Conservation (phyloP, 30 jellyfish, hydroid and myxozoan genomes). For the Clytia hemisphaerica region DNA sequence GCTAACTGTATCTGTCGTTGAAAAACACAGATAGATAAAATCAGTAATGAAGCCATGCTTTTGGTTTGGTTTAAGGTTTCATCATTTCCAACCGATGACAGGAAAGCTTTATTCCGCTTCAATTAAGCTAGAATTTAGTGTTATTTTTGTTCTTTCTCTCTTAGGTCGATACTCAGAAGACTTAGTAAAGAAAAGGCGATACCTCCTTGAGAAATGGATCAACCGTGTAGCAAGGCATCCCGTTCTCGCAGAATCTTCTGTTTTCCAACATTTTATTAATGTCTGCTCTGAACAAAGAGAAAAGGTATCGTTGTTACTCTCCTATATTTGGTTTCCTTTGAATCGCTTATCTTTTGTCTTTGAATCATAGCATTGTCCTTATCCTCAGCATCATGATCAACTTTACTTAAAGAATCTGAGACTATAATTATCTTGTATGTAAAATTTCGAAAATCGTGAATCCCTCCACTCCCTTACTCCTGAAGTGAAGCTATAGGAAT, state of each 20-base stretch:
- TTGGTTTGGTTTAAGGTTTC: too few relatives aligned
- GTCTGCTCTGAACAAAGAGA: slow-evolving; percentile 82
- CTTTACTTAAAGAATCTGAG: too few relatives aligned
- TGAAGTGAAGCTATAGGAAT: too few relatives aligned
- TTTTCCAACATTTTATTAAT: slow-evolving; percentile 70
- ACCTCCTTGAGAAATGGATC: slow-evolving; percentile 74
- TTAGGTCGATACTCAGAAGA: slow-evolving; percentile 96
- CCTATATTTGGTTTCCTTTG: background rate
- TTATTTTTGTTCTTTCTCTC: background rate
- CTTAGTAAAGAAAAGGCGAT: slow-evolving; percentile 68
- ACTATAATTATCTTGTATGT: too few relatives aligned
- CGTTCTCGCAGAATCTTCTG: slow-evolving; percentile 65
- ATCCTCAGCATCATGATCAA: too few relatives aligned
- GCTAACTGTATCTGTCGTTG: too few relatives aligned
- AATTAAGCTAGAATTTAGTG: background rate
- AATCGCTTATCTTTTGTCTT: background rate
- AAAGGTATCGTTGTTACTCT: slow-evolving; percentile 38
- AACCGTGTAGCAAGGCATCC: slow-evolving; percentile 88
- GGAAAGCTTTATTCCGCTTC: background rate
- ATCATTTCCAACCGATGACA: too few relatives aligned
- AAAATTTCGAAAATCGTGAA: too few relatives aligned
- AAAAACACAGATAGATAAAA: too few relatives aligned
- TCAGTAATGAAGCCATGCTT: too few relatives aligned
- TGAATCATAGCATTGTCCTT: too few relatives aligned
- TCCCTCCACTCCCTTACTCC: too few relatives aligned